Evolutionary conservation across 1,140 invertebrate species (phyloP), one percentile per base, ranked within the genome.

Genomic region (Papilio polytes): DNA sequence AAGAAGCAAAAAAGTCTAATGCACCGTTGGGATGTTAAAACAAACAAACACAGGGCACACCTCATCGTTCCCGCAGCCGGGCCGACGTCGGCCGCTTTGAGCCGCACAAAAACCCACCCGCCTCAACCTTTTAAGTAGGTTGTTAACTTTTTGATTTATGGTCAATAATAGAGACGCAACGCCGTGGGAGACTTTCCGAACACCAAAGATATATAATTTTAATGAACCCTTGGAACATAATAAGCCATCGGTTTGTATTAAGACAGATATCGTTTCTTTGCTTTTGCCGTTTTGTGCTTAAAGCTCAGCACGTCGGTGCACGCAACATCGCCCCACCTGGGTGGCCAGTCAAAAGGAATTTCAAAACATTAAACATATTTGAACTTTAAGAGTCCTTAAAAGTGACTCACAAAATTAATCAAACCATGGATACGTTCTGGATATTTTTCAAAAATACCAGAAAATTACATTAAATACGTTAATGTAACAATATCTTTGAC

Each of bases 71-170:
- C 86, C 85, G 89, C 89, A 90, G 88, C 88, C 91, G 84, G 80
- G 80, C 74, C 86, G 89, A 84, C 88, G 91, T 86, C 92, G 92
- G 92, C 83, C 85, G 91, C 92, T 94, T 94, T 94, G 93, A 94
- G 87, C 36, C 90, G 81, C 81, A 93, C 91, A 94, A 94, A 94
- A 94, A 93, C 90, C 89, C 83, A 89, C 88, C 91, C 89, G 87
- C 83, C 89, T 89, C 88, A 90, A 92, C 90, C 92, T 94, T 92
- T 94, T 94, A 94, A 94, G 92, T 93, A 94, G 89, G 93, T 94
- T 94, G 93, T 94, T 94, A 94, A 94, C 92, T 94, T 94, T 94
- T 94, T 94, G 93, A 94, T 94, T 94, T 94, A 94, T 92, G 89
- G 91, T 90, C 92, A 93, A 94, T 95, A 95, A 95, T 95, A 94